Base-by-base conservation (phyloP, 2,797 vertebrate genomes). In the Anguilla marmorata region DNA sequence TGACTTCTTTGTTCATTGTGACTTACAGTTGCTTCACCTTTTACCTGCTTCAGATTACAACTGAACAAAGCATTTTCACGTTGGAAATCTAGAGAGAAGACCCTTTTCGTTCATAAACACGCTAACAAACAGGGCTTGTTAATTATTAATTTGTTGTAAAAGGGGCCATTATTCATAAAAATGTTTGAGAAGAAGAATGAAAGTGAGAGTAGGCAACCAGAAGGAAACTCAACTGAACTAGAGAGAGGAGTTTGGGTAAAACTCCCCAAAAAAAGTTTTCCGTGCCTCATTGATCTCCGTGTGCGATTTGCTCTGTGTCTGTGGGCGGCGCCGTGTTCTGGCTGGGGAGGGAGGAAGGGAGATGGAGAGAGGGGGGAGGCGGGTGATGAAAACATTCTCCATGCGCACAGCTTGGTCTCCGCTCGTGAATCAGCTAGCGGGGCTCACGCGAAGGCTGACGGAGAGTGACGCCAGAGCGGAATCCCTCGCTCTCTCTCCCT, bases 391-490 rank as follows among this genome's bases (percentile, higher is more conserved):
- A 14, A 50, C n/a, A 86, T 7, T 27, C 27, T 21, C 69, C 12
- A 14, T 86, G 85, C 24, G 74, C 63, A 86, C 85, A 86, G 85
- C 45, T 48, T 24, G 74, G 37, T 21, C 16, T 79, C 79, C 30
- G 27, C n/a, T 14, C 54, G 63, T 86, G 66, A 86, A 86, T 86
- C 85, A 86, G 85, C 60, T 33, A 41, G 41, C 85, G 48, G 60
- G 41, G 60, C 69, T 50, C 41, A 72, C 24, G 16, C 66, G 85
- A 63, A 72, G 24, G 66, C 41, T 50, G 85, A 72, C 33, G 74
- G 69, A 86, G 86, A 89, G 69, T 88, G 86, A 92, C 86, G 86
- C 87, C 85, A 72, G 58, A 88, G 87, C 82, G 58, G 90, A 88
- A 89, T 89, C 87, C 84, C 88, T 79, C 27, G 48, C 30, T 52